Percentiles rank a stretch among this genome's conserved stretches.
Conservation (phyloP, 2,888 invertebrate species). For the Ectropis crepuscularia region DNA sequence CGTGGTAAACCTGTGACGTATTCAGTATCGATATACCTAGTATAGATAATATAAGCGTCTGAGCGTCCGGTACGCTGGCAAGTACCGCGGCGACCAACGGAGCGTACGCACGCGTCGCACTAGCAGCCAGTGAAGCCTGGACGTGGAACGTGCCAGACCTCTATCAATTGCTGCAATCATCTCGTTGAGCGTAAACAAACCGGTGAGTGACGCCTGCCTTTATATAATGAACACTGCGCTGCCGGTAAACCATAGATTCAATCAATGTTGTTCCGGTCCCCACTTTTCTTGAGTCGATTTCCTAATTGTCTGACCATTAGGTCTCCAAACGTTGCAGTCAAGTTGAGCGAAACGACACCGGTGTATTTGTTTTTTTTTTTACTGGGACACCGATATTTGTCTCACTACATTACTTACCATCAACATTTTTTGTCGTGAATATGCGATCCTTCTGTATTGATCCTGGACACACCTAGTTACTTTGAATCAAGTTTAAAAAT, state of each 20-base stretch:
- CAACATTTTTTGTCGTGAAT: too few relatives aligned
- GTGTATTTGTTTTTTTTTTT: background rate
- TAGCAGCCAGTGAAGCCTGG: conserved; percentile 44
- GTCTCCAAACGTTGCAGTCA: conserved; percentile 17
- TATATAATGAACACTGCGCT: conserved; percentile 57
- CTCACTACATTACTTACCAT: too few relatives aligned
- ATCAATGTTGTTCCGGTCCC: conserved; percentile 39
- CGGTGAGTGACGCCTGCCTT: conserved; percentile 70
- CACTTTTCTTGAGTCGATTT: conserved; percentile 17
- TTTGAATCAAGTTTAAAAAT: too few relatives aligned
- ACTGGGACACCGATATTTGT: too few relatives aligned
- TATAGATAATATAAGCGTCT: conserved; percentile 53
- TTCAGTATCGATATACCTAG: conserved; percentile 5
- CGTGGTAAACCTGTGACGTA: conserved; percentile 12
- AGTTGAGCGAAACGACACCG: conserved; percentile 2
- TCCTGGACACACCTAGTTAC: too few relatives aligned
- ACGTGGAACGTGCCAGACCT: conserved; percentile 76
- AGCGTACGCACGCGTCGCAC: conserved; percentile 60
- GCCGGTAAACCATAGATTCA: conserved; percentile 33
- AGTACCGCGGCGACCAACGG: conserved; percentile 67
- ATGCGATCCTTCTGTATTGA: too few relatives aligned
- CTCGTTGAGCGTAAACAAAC: conserved; percentile 82
- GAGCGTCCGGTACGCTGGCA: conserved; percentile 56
- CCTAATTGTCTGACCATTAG: conserved; percentile 28
- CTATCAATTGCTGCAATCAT: conserved; percentile 80